Percentiles rank a stretch among this genome's conserved stretches.
Conservation (phyloP, 2,797 vertebrate species). For the Pantherophis alleghaniensis region DNA sequence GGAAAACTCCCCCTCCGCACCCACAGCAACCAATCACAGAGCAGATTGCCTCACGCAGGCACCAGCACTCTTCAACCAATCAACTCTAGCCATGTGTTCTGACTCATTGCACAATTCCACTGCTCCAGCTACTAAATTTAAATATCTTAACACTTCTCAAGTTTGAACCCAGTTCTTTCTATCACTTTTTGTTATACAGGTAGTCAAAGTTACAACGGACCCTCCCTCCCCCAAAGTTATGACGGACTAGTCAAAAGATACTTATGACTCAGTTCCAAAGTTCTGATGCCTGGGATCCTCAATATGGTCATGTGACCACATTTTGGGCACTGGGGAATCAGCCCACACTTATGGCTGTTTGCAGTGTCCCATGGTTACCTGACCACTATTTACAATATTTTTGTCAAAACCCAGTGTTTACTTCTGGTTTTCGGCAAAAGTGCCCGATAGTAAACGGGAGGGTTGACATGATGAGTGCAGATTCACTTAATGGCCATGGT, state of each 20-base stretch:
- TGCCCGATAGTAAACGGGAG: accelerated
- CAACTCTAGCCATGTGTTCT: too few relatives aligned
- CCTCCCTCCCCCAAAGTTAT: neutral
- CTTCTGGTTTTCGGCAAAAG: neutral
- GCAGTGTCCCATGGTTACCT: neutral
- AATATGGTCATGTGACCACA: neutral
- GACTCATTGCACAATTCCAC: too few relatives aligned
- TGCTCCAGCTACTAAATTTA: too few relatives aligned
- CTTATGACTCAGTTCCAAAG: neutral
- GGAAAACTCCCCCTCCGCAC: too few relatives aligned
- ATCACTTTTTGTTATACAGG: neutral
- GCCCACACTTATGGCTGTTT: neutral
- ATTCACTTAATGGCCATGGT: neutral
- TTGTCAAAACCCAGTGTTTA: neutral
- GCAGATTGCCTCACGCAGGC: too few relatives aligned
- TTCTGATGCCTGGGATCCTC: neutral
- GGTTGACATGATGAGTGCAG: neutral
- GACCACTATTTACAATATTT: neutral
- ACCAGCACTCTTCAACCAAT: too few relatives aligned
- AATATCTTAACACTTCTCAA: neutral
- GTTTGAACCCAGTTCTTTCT: neutral
- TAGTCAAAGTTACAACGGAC: neutral
- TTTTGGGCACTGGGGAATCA: neutral
- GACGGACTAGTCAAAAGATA: neutral
- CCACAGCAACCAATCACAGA: too few relatives aligned